A percentile compares a stretch with the other conserved stretches of the same genome.
phyloP scores from a whole-genome alignment of 1,140 invertebrate genomes.

The Heliothis virescens region DNA sequence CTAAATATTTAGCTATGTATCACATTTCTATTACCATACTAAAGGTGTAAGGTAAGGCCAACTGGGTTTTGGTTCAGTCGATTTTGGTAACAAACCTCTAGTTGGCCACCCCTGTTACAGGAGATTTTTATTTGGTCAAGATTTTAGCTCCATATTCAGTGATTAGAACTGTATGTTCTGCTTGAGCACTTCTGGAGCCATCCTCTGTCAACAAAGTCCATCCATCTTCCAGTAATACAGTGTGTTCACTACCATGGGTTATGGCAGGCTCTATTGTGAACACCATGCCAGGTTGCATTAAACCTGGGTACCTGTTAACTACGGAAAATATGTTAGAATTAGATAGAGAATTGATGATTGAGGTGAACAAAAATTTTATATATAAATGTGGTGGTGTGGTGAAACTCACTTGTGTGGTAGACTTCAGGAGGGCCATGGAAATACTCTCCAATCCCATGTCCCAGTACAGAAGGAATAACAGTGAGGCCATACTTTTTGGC shows the following conservation, averaged over 20 bases:
- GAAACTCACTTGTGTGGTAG: slow-evolving; percentile 89
- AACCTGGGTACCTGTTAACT: slow-evolving; percentile 88
- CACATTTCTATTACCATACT: neutral
- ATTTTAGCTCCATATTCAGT: slow-evolving; percentile 91
- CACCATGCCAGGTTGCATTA: slow-evolving; percentile 95
- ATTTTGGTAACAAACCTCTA: no score
- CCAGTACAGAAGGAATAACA: slow-evolving; percentile 93
- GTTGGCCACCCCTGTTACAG: no score
- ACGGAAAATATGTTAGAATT: neutral
- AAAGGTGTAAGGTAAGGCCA: no score
- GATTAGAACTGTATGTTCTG: slow-evolving; percentile 96
- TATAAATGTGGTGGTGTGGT: neutral
- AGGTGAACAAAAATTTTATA: neutral
- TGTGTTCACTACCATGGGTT: slow-evolving; percentile 89
- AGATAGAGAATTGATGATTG: neutral
- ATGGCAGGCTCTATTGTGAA: slow-evolving; percentile 98
- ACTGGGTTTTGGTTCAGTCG: no score
- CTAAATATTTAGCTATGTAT: neutral
- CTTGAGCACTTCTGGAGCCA: slow-evolving; percentile 93
- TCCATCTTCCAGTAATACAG: slow-evolving; percentile 92
- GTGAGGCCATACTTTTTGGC: slow-evolving; percentile 88
- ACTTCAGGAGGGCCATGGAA: slow-evolving; percentile 98
- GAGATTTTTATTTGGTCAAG: slow-evolving; percentile 87
- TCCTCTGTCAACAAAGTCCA: slow-evolving; percentile 96
- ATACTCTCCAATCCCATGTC: slow-evolving; percentile 97